phyloP scores from a whole-genome alignment of 2,113 vertebrate genomes.

The Vulpes lagopus region DNA sequence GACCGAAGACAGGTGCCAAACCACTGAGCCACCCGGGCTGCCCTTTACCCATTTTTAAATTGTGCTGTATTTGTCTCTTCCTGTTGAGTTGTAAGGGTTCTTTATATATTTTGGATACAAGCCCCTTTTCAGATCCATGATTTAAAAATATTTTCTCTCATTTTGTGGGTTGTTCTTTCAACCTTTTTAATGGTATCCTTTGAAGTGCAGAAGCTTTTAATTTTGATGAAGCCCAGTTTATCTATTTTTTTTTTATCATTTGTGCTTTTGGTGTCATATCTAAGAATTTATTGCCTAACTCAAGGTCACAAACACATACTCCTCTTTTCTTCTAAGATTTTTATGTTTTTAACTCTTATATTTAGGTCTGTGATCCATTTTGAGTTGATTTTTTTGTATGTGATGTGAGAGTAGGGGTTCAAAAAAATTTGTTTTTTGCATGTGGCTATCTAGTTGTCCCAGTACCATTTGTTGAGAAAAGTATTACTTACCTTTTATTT shows the following conservation, averaged over 20 bases:
- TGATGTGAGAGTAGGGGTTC: background rate
- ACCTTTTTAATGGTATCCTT: slow-evolving; percentile 11
- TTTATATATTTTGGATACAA: slow-evolving; percentile 13
- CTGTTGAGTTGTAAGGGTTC: slow-evolving; percentile 3
- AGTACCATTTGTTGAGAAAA: slow-evolving; percentile 29
- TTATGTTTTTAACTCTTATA: slow-evolving; percentile 12
- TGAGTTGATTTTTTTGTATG: slow-evolving; percentile 46
- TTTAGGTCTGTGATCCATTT: slow-evolving; percentile 9
- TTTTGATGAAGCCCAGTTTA: background rate
- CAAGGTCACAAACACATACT: background rate
- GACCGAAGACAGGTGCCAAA: too few relatives aligned
- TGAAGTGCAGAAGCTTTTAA: slow-evolving; percentile 28
- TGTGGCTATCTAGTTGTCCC: background rate
- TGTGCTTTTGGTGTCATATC: background rate
- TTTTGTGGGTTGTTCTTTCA: slow-evolving; percentile 29
- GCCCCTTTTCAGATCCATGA: background rate
- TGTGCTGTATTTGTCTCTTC: background rate
- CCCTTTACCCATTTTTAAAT: slow-evolving; percentile 3
- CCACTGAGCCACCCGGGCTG: too few relatives aligned
- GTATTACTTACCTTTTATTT: background rate
- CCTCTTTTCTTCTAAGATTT: background rate
- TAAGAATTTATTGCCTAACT: background rate
- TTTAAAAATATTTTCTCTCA: slow-evolving; percentile 46
- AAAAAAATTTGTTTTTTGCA: background rate
- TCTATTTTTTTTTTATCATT: slow-evolving; percentile 39